Evolutionary conservation across 1,140 invertebrate species (phyloP).

Genomic region (Contarinia nasturtii): DNA sequence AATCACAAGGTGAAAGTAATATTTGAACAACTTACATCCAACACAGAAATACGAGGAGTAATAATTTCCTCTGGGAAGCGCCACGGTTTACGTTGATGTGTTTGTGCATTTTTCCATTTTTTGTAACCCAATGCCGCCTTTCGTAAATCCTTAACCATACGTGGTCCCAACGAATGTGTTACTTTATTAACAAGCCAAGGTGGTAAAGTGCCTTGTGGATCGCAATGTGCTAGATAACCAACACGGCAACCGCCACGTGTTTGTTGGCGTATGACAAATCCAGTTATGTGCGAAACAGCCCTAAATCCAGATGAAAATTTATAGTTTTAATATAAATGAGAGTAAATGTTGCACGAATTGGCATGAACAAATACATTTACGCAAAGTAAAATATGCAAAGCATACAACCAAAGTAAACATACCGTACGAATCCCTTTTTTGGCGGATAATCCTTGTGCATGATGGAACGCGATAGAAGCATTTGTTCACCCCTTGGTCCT

Average conservation of each 20-base stretch:
- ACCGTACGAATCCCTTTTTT: constrained; percentile 61
- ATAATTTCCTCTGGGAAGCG: constrained; percentile 64
- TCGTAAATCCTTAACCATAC: constrained; percentile 60
- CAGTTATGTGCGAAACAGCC: constrained; percentile 48
- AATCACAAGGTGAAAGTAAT: not conserved
- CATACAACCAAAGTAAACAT: too few species aligned
- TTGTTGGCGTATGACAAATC: constrained; percentile 30
- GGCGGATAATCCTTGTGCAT: constrained; percentile 67
- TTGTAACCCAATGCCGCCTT: constrained; percentile 60
- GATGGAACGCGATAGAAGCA: constrained; percentile 80
- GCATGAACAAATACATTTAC: not conserved
- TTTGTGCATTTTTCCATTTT: constrained; percentile 51
- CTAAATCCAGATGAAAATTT: constrained; percentile 16
- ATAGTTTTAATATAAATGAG: not conserved
- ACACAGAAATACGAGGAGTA: constrained; percentile 39
- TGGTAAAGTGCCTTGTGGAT: constrained; percentile 72
- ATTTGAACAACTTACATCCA: constrained; percentile 34
- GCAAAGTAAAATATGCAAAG: not conserved
- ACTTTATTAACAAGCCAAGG: constrained; percentile 79
- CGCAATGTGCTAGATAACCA: constrained; percentile 71
- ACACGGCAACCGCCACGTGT: constrained; percentile 43
- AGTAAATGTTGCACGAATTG: not conserved
- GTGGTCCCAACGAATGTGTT: constrained; percentile 70
- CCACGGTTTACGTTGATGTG: constrained; percentile 69
- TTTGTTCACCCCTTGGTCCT: constrained; percentile 47